These are phyloP conservation scores for Cathartes aura DNA, from an alignment of 2,113 vertebrate genomes.

Conservation along the genomic window DNA sequence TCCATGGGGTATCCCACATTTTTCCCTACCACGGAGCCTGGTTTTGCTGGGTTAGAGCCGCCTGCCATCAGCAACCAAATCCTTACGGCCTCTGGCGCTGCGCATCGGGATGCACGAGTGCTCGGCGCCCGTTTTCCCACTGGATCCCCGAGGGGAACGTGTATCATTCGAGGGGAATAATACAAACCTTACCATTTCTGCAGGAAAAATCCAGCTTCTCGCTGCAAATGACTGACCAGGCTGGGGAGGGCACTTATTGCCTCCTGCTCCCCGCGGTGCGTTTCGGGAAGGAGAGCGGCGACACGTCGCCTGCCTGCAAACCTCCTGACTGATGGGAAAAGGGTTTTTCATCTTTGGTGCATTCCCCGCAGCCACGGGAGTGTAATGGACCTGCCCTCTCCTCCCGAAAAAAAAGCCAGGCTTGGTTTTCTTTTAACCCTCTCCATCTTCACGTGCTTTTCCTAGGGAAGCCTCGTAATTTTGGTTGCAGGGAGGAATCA, in stretches of 20 bases:
- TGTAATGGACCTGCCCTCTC: neutral
- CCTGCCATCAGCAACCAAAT: neutral
- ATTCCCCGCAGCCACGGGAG: neutral
- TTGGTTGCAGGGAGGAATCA: neutral
- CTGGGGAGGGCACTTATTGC: neutral
- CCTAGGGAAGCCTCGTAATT: neutral
- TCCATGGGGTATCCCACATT: neutral
- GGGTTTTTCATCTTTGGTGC: neutral
- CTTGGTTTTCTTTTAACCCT: neutral
- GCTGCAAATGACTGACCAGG: neutral
- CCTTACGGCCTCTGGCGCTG: rapidly evolving
- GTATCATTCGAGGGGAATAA: rapidly evolving
- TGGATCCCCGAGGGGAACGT: rapidly evolving
- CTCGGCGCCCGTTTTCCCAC: rapidly evolving
- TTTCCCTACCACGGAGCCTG: rapidly evolving
- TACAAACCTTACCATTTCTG: neutral
- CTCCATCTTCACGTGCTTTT: neutral
- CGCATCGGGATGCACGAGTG: rapidly evolving
- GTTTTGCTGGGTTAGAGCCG: neutral
- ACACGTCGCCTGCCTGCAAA: rapidly evolving
- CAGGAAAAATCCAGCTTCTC: neutral
- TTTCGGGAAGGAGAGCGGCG: neutral
- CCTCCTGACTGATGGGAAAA: neutral
- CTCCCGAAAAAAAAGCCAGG: no score
- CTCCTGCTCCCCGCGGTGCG: neutral